Base-by-base conservation (phyloP, 1,140 invertebrate genomes). In the Sarcophaga peregrina region DNA sequence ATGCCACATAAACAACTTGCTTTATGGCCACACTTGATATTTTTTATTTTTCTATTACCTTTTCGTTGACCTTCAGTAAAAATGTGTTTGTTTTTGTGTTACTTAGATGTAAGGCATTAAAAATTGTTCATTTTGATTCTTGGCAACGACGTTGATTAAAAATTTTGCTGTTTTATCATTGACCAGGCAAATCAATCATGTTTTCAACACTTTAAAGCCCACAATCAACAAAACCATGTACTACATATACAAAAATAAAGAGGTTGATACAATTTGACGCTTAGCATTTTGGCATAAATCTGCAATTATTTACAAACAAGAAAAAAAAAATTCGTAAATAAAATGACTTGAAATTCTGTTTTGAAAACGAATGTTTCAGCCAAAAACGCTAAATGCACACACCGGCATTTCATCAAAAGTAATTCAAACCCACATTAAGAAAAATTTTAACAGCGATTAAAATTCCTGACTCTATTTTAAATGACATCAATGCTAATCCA, bases 241-340 rank as follows among this genome's bases (percentile, higher is more conserved):
- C n/a, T n/a, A n/a, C n/a, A 58, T 58, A 13, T 10, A 15, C 10
- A 10, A 7, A 58, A 15, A 58, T 9, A 58, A 58, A 58, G 54
- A 58, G 54, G 54, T 58, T 58, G 54, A 58, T 58, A 58, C 54
- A 58, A 58, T 58, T n/a, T 58, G 54, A 58, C 54, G 54, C 15
- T 58, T n/a, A n/a, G n/a, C 54, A 58, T 58, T 58, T 58, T 58
- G 54, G n/a, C 54, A n/a, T 58, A 15, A 15, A 58, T 1, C 54
- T 13, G n/a, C 54, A 58, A 58, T 58, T 58, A 58, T n/a, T 37
- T 37, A 4, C 25, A 37, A 37, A n/a, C n/a, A 37, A 37, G 1
- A 37, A 37, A 37, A 37, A 37, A 37, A 37, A 37, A 37, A 37
- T 58, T 13, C 0, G 15, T 15, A 58, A 58, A 58, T 15, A 58